Evolutionary conservation across 2,113 vertebrate species (phyloP).

Genomic region (Sigmodon hispidus): DNA sequence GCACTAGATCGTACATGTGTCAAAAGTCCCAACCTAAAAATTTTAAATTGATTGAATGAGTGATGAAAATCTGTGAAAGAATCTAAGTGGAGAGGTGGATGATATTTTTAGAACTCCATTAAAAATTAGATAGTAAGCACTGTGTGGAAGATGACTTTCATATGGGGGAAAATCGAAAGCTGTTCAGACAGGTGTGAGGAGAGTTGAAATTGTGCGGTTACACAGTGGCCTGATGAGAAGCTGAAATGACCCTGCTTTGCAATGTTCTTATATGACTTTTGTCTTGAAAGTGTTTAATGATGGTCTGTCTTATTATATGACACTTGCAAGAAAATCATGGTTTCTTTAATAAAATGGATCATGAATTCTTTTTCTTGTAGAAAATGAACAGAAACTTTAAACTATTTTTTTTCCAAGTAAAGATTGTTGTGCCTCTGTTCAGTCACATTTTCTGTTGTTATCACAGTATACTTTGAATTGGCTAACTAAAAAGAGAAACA

Average conservation of each 20-base stretch:
- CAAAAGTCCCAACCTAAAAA: neutral
- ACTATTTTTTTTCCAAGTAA: neutral
- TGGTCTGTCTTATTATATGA: neutral
- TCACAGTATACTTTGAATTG: neutral
- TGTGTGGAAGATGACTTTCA: neutral
- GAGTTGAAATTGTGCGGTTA: neutral
- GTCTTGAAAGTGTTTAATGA: neutral
- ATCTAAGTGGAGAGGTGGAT: neutral
- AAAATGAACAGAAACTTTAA: slow-evolving; percentile 5
- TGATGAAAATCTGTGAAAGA: neutral
- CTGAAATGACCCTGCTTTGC: neutral
- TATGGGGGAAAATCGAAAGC: neutral
- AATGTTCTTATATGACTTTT: neutral
- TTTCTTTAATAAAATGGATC: neutral
- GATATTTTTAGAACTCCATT: neutral
- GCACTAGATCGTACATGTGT: neutral
- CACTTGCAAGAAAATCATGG: neutral
- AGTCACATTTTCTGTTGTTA: neutral
- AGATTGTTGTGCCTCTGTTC: neutral
- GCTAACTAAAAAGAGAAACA: neutral
- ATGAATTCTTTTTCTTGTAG: neutral
- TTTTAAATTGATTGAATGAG: neutral
- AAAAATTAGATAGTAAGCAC: neutral
- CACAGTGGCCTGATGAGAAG: neutral
- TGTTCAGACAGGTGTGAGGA: neutral